A percentile compares a stretch with the other conserved stretches of the same genome.
phyloP scores from a whole-genome alignment of 2,888 invertebrate genomes.

The Protula sp. region DNA sequence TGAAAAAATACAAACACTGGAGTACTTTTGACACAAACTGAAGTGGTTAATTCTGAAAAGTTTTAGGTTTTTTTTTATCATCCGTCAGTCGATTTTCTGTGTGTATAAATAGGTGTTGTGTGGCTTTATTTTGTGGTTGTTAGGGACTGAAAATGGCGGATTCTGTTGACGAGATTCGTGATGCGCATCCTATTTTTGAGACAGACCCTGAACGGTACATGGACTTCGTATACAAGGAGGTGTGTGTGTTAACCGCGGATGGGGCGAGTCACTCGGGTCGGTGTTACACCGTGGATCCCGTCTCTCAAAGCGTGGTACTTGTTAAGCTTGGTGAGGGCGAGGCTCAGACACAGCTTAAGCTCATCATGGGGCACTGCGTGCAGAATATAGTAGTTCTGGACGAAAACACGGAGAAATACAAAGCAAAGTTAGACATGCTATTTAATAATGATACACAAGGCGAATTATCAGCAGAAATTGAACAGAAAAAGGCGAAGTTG shows the following conservation, averaged over 20 bases:
- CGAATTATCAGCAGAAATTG: slow-evolving; percentile 30
- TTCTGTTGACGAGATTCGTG: background rate
- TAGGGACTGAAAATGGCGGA: background rate
- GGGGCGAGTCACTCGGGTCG: slow-evolving; percentile 36
- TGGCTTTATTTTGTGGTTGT: background rate
- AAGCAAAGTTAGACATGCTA: slow-evolving; percentile 24
- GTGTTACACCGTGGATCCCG: slow-evolving; percentile 51
- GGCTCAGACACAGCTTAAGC: slow-evolving; percentile 17
- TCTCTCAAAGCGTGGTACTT: slow-evolving; percentile 42
- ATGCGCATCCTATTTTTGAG: slow-evolving; percentile 40
- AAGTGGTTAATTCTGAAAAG: too few species aligned
- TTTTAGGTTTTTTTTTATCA: background rate
- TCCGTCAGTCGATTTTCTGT: too few species aligned
- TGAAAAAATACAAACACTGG: background rate
- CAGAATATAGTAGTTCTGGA: slow-evolving; percentile 31
- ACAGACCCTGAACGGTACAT: slow-evolving; percentile 46
- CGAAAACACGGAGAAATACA: slow-evolving; percentile 24
- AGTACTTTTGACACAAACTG: background rate
- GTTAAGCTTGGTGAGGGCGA: slow-evolving; percentile 21
- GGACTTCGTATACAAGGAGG: slow-evolving; percentile 44
- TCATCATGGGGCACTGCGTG: slow-evolving; percentile 40
- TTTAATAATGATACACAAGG: slow-evolving; percentile 28
- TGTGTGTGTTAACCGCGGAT: slow-evolving; percentile 36
- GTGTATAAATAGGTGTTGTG: too few species aligned
- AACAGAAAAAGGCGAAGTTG: slow-evolving; percentile 30